Percentiles rank a stretch among this genome's conserved stretches.
phyloP scores from a whole-genome alignment of 2,888 invertebrate species.

The Drosophila merina region DNA sequence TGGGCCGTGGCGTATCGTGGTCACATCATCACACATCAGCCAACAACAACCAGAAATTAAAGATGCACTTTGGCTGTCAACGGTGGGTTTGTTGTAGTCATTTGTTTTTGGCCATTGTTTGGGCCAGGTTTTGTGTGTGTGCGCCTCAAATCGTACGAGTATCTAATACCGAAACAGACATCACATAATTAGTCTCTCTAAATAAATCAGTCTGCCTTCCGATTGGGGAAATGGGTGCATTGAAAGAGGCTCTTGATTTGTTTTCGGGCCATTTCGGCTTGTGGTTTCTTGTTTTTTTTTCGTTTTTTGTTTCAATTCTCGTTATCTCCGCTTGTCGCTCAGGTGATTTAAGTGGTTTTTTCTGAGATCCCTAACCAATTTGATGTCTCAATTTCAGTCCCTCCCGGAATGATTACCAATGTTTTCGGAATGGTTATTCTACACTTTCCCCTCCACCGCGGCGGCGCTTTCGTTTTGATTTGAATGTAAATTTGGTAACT shows the following conservation, averaged over 20 bases:
- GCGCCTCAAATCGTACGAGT: constrained; percentile 16
- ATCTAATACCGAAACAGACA: constrained; percentile 45
- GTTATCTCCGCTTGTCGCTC: constrained; percentile 53
- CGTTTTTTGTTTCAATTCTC: constrained; percentile 3
- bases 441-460: constrained; percentile 28
- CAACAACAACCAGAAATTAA: constrained; percentile 61
- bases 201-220: constrained; percentile 70
- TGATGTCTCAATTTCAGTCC: constrained; percentile 63
- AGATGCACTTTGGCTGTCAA: constrained; percentile 73
- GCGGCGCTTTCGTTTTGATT: constrained; percentile 54
- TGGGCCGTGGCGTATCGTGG: constrained; percentile 64
- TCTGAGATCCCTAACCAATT: constrained; percentile 53
- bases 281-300: constrained; percentile 24
- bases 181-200: constrained; percentile 73
- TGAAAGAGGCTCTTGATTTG: constrained; percentile 50
- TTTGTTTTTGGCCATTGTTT: constrained; percentile 43
- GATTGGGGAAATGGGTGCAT: constrained; percentile 33
- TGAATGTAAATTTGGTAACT: constrained; percentile 50
- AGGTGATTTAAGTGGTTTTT: constrained; percentile 71
- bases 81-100: constrained; percentile 59
- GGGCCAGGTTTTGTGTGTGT: constrained; percentile 24
- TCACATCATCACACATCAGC: constrained; percentile 47
- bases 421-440: constrained; percentile 29
- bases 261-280: constrained; percentile 31
- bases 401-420: constrained; percentile 35